Conservation (phyloP, 2,888 invertebrate species). For the Mactromeris polynyma region DNA sequence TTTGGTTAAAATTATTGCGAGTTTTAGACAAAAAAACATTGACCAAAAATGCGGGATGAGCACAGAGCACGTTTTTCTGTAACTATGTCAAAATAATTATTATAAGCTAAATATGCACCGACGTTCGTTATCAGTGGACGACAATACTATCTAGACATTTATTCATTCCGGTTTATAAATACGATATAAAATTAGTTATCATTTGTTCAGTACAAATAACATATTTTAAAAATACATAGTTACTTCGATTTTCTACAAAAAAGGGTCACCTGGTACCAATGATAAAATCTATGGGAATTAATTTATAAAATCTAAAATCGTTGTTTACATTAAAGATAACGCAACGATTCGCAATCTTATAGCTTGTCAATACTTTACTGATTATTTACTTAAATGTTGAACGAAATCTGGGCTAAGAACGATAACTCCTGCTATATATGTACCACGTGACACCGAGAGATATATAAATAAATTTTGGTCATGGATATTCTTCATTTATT, state of each 20-base stretch:
- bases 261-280: not conserved
- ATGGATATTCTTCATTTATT: conserved; percentile 31
- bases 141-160: too few relatives aligned
- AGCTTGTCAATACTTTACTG: not conserved
- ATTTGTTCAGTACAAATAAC: too few relatives aligned
- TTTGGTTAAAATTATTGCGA: not conserved
- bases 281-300: conserved; percentile 4
- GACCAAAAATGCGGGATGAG: not conserved
- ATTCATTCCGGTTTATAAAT: too few relatives aligned
- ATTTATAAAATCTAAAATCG: not conserved
- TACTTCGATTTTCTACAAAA: not conserved
- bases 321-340: not conserved
- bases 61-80: not conserved
- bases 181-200: too few relatives aligned
- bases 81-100: too few relatives aligned
- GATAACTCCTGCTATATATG: not conserved
- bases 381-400: not conserved
- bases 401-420: not conserved
- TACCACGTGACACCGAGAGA: not conserved
- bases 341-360: not conserved
- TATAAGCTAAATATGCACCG: too few relatives aligned
- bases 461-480: conserved; percentile 46
- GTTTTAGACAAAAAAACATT: not conserved
- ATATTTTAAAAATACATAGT: too few relatives aligned
- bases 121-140: too few relatives aligned